Conservation (phyloP, 1,140 invertebrate genomes). For the Macrobrachium rosenbergii region DNA sequence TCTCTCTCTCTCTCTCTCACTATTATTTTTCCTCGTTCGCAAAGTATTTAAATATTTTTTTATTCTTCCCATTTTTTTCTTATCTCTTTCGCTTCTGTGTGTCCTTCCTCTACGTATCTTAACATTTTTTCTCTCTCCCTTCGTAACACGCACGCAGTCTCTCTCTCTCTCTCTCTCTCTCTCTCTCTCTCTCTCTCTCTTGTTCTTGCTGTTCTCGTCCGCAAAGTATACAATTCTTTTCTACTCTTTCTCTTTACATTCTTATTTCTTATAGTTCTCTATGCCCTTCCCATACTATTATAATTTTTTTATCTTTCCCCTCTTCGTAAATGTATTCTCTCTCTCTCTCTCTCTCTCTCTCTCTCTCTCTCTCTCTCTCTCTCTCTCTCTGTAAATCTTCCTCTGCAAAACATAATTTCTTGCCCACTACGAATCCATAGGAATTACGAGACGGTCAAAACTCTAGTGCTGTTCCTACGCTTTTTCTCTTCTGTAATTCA, state of each 20-base stretch:
- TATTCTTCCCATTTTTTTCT: background rate
- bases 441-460: background rate
- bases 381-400: background rate
- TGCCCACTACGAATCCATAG: background rate
- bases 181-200: background rate
- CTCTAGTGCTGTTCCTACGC: background rate
- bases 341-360: background rate
- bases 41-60: no score
- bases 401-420: background rate
- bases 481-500: background rate
- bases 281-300: background rate
- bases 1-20: constrained; percentile 4
- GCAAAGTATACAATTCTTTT: no score
- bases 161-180: no score
- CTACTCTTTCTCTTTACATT: background rate
- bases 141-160: background rate
- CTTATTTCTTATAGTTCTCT: background rate
- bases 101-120: constrained; percentile 1
- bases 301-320: background rate
- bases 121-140: background rate
- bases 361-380: constrained; percentile 4
- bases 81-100: background rate
- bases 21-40: no score
- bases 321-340: background rate
- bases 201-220: no score